These are phyloP conservation scores for Procambarus clarkii DNA, from an alignment of 1,140 invertebrate species.

Conservation along the genomic window DNA sequence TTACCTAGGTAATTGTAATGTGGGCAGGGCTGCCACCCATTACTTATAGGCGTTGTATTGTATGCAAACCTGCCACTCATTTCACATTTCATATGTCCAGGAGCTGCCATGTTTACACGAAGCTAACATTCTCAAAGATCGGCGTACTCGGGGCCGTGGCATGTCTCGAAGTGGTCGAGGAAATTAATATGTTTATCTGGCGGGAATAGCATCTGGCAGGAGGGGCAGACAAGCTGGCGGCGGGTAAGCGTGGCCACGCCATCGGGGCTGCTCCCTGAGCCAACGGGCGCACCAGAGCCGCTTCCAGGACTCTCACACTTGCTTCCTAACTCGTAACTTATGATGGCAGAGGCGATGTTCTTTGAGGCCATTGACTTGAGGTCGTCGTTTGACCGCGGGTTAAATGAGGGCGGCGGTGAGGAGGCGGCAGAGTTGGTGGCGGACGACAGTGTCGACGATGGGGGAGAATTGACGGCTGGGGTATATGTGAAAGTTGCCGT, in stretches of 20 bases:
- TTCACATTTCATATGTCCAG: not conserved
- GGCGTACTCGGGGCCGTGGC: conserved; percentile 70
- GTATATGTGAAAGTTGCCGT: conserved; percentile 66
- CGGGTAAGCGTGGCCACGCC: conserved; percentile 72
- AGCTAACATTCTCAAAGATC: conserved; percentile 44
- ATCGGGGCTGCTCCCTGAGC: conserved; percentile 42
- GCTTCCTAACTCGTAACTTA: conserved; percentile 67
- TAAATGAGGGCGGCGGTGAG: conserved; percentile 40
- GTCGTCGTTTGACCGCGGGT: conserved; percentile 38
- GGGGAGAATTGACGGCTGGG: conserved; percentile 66
- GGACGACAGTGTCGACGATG: conserved; percentile 62
- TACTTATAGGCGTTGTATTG: not conserved
- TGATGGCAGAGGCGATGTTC: conserved; percentile 70
- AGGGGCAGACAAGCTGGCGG: conserved; percentile 74
- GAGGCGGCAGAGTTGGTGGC: conserved; percentile 57
- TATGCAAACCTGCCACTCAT: not conserved
- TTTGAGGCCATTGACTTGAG: conserved; percentile 69
- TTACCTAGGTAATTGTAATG: no score
- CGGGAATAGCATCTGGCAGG: conserved; percentile 74
- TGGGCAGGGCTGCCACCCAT: not conserved
- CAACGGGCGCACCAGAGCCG: not conserved
- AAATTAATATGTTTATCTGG: conserved; percentile 74
- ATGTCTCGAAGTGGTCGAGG: conserved; percentile 74
- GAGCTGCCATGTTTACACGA: not conserved
- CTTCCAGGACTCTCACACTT: conserved; percentile 48